Base-by-base conservation (phyloP, 2,113 vertebrate genomes). In the Rhodinocichla rosea region DNA sequence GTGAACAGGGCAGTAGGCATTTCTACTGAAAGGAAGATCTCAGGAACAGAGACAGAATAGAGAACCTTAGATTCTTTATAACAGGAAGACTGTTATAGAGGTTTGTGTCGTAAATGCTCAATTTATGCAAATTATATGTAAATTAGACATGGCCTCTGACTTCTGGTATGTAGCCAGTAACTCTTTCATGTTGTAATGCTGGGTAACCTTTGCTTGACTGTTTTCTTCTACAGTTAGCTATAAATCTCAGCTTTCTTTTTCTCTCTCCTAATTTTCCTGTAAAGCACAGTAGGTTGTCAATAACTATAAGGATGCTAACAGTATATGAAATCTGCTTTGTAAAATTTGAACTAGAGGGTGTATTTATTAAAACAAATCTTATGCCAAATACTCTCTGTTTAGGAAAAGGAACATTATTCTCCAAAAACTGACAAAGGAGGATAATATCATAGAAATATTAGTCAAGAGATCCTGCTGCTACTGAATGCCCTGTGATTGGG, bases 91-190 rank as follows among this genome's bases (percentile, higher is more conserved):
- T 64, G 37, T 47, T 86, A 76, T 1, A 4, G 27, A 77, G n/a
- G 44, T 60, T 50, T 84, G 64, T 67, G 55, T 11, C 5, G 23
- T 52, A 87, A 44, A 82, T 84, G 53, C 64, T 39, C 32, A 2
- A 5, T 75, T 94, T 60, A 96, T 95, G 93, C 52, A 93, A 96
- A 96, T 56, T 33, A n/a, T 26, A 88, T 95, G 85, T 13, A 93
- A 93, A 95, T 95, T 9, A 92, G 42, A 15, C 35, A 55, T 0
- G 2, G 49, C 22, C 63, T 55, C 59, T 77, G 84, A 85, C 83
- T 96, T 80, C 68, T 95, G 90, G 79, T 56, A 71, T 9, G 49
- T 37, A 88, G 79, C 88, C 92, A 94, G 27, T 49, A 75, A 65
- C 33, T 90, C 83, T 88, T 94, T 82, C 73, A 90, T 26, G 37